A percentile compares a stretch with the other conserved stretches of the same genome.
These are phyloP conservation scores for Drosophila varians DNA, from an alignment of 1,140 invertebrate species.

Conservation along the genomic window DNA sequence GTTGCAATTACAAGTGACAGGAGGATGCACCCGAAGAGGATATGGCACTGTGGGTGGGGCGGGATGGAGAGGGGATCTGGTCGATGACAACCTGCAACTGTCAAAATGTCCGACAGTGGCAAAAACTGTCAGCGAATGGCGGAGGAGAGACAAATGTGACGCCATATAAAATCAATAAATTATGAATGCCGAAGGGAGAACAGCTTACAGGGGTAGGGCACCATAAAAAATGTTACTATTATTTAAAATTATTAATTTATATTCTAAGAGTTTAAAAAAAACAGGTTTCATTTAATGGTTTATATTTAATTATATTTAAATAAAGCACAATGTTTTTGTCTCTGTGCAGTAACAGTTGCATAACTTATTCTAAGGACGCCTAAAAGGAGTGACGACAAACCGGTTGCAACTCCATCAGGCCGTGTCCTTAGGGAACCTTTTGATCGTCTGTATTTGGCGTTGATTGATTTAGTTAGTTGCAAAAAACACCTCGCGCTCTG, in stretches of 20 bases:
- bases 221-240: not conserved
- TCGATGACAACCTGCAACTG: conserved; percentile 75
- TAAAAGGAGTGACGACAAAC: conserved; percentile 45
- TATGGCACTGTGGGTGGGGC: conserved; percentile 1
- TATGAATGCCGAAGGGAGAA: conserved; percentile 53
- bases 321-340: not conserved
- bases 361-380: conserved; percentile 78
- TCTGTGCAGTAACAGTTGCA: conserved; percentile 46
- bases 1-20: conserved; percentile 77
- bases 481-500: conserved; percentile 14
- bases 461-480: conserved; percentile 75
- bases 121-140: conserved; percentile 72
- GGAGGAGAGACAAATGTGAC: conserved; percentile 76
- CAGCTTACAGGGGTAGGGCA: conserved; percentile 9
- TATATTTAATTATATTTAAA: not conserved
- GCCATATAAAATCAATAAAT: conserved; percentile 83
- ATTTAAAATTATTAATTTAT: too few species aligned
- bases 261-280: too few species aligned
- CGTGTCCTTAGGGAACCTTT: conserved; percentile 64
- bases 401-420: conserved; percentile 45
- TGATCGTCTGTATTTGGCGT: conserved; percentile 67
- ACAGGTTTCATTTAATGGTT: not conserved
- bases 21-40: conserved; percentile 22
- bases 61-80: not conserved
- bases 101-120: conserved; percentile 76